Evolutionary conservation across 2,797 vertebrate genomes (phyloP).

Genomic region (Lemur catta): DNA sequence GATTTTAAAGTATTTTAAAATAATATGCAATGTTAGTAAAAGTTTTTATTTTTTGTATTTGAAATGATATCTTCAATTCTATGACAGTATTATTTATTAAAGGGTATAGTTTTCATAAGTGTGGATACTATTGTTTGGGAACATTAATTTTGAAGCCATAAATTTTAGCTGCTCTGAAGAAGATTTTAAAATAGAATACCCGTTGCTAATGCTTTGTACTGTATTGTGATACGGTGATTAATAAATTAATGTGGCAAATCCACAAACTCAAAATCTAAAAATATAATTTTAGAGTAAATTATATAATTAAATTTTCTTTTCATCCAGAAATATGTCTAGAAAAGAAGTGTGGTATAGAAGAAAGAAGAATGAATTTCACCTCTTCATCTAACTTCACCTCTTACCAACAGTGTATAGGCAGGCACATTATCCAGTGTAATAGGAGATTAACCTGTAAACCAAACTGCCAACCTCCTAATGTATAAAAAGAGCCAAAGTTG

Average conservation of each 20-base stretch:
- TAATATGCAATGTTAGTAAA: neutral
- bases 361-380: neutral
- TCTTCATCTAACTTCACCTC: neutral
- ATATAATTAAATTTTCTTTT: neutral
- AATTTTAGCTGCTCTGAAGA: conserved; percentile 16
- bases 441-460: neutral
- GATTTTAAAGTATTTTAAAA: conserved; percentile 40
- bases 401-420: neutral
- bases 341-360: neutral
- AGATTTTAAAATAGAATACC: neutral
- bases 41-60: conserved; percentile 35
- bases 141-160: neutral
- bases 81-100: conserved; percentile 2
- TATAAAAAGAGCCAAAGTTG: neutral
- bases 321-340: neutral
- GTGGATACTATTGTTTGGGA: neutral
- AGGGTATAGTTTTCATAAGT: neutral
- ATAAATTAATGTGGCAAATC: neutral
- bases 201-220: neutral
- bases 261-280: conserved; percentile 39
- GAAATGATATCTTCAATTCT: neutral
- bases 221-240: neutral
- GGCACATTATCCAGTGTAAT: neutral
- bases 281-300: neutral
- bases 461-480: neutral